A percentile compares a stretch with the other conserved stretches of the same genome.
Conservation (phyloP, 2,888 invertebrate species). For the Diadromus collaris region DNA sequence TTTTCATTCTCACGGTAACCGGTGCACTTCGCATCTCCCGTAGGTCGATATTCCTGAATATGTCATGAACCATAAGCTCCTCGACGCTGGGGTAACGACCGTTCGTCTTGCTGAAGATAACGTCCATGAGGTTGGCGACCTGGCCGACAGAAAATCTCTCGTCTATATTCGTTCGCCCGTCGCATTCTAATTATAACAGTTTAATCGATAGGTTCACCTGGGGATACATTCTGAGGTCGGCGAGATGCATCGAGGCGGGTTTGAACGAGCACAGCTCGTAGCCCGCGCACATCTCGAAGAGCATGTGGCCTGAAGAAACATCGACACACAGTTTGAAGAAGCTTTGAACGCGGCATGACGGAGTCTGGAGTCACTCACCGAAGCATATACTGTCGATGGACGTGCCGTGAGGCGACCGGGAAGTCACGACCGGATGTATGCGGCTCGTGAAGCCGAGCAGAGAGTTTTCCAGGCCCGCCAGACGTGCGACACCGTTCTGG, state of each 20-base stretch:
- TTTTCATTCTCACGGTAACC: slow-evolving; percentile 83
- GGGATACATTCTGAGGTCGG: slow-evolving; percentile 86
- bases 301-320: slow-evolving; percentile 84
- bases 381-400: slow-evolving; percentile 87
- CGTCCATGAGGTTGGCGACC: slow-evolving; percentile 89
- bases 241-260: slow-evolving; percentile 87
- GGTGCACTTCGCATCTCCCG: slow-evolving; percentile 93
- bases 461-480: slow-evolving; percentile 93
- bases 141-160: slow-evolving; percentile 72
- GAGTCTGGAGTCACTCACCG: slow-evolving; percentile 80
- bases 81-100: slow-evolving; percentile 88
- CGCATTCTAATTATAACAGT: neutral
- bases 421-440: slow-evolving; percentile 82
- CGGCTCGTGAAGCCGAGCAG: slow-evolving; percentile 88
- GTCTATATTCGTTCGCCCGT: slow-evolving; percentile 3
- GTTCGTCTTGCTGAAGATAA: slow-evolving; percentile 88
- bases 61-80: slow-evolving; percentile 90
- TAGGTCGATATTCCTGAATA: slow-evolving; percentile 94
- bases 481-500: slow-evolving; percentile 94
- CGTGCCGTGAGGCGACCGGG: slow-evolving; percentile 80
- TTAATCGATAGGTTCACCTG: slow-evolving; percentile 81
- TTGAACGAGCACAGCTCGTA: slow-evolving; percentile 89
- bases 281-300: slow-evolving; percentile 96
- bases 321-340: neutral
- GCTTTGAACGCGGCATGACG: neutral